These are phyloP conservation scores for Athalia circularis DNA, from an alignment of 2,888 invertebrate genomes.

Conservation along the genomic window DNA sequence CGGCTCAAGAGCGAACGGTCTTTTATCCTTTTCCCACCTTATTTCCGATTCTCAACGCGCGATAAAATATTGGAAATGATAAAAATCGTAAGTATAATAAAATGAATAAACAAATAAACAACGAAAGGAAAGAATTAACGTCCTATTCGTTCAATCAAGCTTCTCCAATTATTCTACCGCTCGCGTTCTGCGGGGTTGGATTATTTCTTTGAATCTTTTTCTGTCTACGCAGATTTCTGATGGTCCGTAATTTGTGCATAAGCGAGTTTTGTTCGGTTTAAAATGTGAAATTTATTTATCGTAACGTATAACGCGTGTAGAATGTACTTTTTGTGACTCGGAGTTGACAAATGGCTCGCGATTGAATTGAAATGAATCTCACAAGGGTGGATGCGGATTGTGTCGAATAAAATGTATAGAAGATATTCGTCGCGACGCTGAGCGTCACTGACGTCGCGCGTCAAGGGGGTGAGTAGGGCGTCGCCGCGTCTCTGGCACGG, in stretches of 20 bases:
- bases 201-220: no score
- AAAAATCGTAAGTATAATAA: not conserved
- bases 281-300: no score
- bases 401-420: not conserved
- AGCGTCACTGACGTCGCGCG: constrained; percentile 66
- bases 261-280: no score
- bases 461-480: constrained; percentile 70
- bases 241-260: no score
- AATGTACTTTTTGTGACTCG: no score
- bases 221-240: no score
- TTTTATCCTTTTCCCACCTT: no score
- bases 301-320: no score
- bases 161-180: not conserved
- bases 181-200: not conserved
- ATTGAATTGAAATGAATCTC: no score
- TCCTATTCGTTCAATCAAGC: not conserved
- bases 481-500: constrained; percentile 73
- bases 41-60: no score
- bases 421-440: constrained; percentile 60
- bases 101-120: not conserved
- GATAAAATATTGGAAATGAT: not conserved
- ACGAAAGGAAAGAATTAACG: not conserved
- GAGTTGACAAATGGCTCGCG: no score
- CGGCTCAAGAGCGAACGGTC: no score
- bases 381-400: not conserved